Base-by-base conservation (phyloP, 1,140 invertebrate genomes). In the Pogonomyrmex californicus region DNA sequence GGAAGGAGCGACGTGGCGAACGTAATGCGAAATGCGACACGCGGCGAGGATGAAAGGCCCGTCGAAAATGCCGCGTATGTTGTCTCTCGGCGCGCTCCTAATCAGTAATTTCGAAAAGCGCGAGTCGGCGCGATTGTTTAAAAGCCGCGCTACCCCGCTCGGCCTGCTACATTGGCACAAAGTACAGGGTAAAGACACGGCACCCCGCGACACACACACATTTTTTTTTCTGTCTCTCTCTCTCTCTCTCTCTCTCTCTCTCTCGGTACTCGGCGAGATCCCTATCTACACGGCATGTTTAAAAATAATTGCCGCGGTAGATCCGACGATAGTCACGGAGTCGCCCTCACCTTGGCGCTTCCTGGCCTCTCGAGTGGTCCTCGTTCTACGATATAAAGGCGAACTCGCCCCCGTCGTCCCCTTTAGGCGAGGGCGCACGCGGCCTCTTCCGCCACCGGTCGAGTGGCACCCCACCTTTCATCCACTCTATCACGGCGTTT, bases 271-370 rank as follows among this genome's bases (percentile, higher is more conserved):
- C 7, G 33, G 17, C 38, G 71, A 93, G 95, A 95, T 95, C 85
- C 92, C 85, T 95, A 95, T 95, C 95, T 93, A 89, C 93, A 93
- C 93, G 93, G 93, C 94, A 94, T 95, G 95, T 95, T 95, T 95
- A 94, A 95, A 95, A 95, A 95, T 95, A 95, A 95, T 95, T 95
- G 95, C 94, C 92, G 90, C 47, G 87, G 82, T 92, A 95, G 95
- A 95, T 95, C 60, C 91, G 89, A 82, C 92, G 95, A 95, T 95
- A 95, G 95, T 95, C 95, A 95, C 95, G 95, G 92, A 95, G 93
- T 94, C 93, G 91, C 83, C 92, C 91, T 94, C 92, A 93, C 93
- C 91, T 88, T 47, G 86, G 9, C 73, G 89, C 90, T 87, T 90
- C 90, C 90, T 88, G 90, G 87, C 76, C 88, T 87, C 86, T 94